Evolutionary conservation across 2,113 vertebrate species (phyloP).

Genomic region (Ploceus nigricollis): DNA sequence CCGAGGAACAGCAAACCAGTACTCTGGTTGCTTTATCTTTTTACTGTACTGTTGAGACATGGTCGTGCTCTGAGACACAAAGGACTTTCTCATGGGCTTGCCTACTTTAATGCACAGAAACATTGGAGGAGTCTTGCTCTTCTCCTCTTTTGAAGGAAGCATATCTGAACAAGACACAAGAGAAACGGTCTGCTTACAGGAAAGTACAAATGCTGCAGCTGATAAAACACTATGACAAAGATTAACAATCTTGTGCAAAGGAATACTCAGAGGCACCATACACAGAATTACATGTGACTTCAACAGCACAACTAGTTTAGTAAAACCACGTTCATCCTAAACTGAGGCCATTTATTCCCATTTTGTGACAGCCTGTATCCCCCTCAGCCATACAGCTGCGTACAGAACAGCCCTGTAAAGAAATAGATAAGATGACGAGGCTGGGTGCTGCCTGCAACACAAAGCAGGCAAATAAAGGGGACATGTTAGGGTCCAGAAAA

Average conservation of each 20-base stretch:
- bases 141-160: conserved; percentile 92
- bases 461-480: background rate
- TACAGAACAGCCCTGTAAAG: background rate
- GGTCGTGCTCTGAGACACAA: conserved; percentile 78
- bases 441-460: background rate
- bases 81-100: conserved; percentile 98
- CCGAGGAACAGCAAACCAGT: conserved; percentile 98
- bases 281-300: background rate
- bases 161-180: conserved; percentile 79
- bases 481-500: background rate
- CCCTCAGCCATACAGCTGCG: background rate
- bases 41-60: conserved; percentile 79
- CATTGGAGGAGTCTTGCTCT: conserved; percentile 96
- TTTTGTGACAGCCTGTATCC: background rate
- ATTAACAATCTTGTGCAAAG: background rate
- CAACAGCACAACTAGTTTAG: background rate
- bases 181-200: background rate
- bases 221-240: background rate
- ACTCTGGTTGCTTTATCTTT: conserved; percentile 87
- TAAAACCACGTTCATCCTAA: background rate
- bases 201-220: background rate
- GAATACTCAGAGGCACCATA: background rate
- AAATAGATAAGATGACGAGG: background rate
- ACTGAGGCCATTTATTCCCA: background rate
- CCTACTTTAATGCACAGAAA: conserved; percentile 98